phyloP scores from a whole-genome alignment of 2,888 invertebrate genomes.

The Unio pictorum region DNA sequence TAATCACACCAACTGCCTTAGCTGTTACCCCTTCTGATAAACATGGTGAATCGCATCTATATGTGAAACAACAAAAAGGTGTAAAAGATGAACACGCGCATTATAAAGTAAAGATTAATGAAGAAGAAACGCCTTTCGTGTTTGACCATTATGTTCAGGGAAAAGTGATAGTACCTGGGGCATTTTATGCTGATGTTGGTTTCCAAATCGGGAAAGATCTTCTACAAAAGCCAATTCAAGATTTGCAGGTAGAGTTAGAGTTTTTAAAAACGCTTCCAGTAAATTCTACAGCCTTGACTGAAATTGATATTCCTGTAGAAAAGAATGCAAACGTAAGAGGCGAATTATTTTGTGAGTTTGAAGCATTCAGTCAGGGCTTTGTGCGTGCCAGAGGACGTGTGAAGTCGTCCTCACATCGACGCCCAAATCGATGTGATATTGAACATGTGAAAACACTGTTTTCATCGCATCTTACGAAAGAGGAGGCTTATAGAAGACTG shows the following conservation, averaged over 20 bases:
- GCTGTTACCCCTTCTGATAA: too few species aligned
- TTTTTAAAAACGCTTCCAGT: slow-evolving; percentile 2
- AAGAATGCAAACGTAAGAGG: too few species aligned
- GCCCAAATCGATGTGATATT: too few species aligned
- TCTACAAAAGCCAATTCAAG: neutral
- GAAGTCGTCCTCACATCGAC: too few species aligned
- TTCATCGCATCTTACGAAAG: too few species aligned
- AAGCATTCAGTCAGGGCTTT: too few species aligned
- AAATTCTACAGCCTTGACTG: neutral
- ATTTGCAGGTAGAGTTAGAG: slow-evolving; percentile 1
- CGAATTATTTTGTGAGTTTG: too few species aligned
- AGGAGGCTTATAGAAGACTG: too few species aligned
- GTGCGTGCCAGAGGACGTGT: too few species aligned
- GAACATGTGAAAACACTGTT: too few species aligned
- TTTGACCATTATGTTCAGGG: slow-evolving; percentile 33
- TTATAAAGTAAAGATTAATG: slow-evolving; percentile 7
- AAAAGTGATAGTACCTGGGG: slow-evolving; percentile 32
- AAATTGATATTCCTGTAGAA: neutral
- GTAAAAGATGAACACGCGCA: neutral
- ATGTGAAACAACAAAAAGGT: neutral
- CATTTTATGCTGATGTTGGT: slow-evolving; percentile 31
- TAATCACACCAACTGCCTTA: neutral
- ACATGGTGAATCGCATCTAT: neutral
- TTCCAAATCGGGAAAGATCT: slow-evolving; percentile 19
- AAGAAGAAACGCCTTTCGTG: slow-evolving; percentile 27